A percentile compares a stretch with the other conserved stretches of the same genome.
These are phyloP conservation scores for Syngnathoides biaculeatus DNA, from an alignment of 2,113 vertebrate species.

Conservation along the genomic window DNA sequence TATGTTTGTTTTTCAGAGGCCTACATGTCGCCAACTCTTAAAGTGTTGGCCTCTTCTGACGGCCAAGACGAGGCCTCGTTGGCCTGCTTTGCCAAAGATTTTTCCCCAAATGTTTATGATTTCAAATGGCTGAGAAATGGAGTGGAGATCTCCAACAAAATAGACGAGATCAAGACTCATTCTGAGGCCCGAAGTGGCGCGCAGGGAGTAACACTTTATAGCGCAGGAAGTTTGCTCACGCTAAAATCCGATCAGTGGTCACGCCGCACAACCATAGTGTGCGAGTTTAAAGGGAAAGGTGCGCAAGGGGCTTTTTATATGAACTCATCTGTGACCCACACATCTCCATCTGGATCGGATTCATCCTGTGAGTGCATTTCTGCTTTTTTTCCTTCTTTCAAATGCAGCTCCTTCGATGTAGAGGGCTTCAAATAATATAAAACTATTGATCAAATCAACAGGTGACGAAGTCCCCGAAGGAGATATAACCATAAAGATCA, in stretches of 20 bases:
- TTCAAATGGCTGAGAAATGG: conserved; percentile 58
- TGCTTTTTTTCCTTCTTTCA: background rate
- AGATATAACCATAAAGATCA: background rate
- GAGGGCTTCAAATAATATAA: background rate
- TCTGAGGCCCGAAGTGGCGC: fast-evolving
- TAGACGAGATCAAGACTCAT: background rate
- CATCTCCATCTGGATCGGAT: fast-evolving
- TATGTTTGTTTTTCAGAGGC: conserved; percentile 63
- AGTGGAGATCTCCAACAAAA: fast-evolving
- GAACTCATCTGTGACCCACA: background rate
- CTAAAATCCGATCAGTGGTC: background rate
- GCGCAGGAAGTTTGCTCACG: conserved; percentile 49
- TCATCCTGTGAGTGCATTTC: conserved; percentile 8
- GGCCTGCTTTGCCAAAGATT: conserved; percentile 64
- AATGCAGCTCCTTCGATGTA: fast-evolving
- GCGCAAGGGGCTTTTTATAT: fast-evolving
- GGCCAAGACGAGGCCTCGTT: conserved; percentile 31
- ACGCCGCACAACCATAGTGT: fast-evolving
- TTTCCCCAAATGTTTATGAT: conserved; percentile 41
- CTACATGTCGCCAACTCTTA: conserved; percentile 28
- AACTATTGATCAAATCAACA: background rate
- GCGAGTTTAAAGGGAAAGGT: conserved; percentile 34
- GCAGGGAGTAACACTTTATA: background rate
- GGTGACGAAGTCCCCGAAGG: fast-evolving
- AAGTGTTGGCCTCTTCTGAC: conserved; percentile 18